Base-by-base conservation (phyloP, 2,888 invertebrate species). In the Tinea trinotella region DNA sequence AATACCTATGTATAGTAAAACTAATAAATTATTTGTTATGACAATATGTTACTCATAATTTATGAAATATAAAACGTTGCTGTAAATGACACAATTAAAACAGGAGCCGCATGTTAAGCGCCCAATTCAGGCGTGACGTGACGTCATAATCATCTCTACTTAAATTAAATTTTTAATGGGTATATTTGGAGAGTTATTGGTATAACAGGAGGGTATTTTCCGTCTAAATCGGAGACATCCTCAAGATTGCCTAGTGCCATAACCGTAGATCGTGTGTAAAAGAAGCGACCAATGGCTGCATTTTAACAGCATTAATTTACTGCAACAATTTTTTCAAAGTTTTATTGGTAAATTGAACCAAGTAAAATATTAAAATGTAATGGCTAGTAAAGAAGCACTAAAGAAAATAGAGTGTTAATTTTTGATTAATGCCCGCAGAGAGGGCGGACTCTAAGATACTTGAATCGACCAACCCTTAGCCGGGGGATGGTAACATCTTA, bases 71-170 rank as follows among this genome's bases (percentile, higher is more conserved):
- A 57, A 62, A 65, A 64, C 59, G 55, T 60, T 64, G 63, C 62
- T 56, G 59, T 63, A 63, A 67, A 68, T 68, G 65, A 64, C 62
- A 65, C 63, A 67, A 68, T 67, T 66, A 67, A 63, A 63, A 62
- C 36, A 20, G 18, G 35, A 22, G 19, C 53, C 19, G 53, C 17
- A 19, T 35, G 18, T 48, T 18, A 48, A 48, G 20, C 48, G 20
- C 18, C 40, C 48, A 48, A 48, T 48, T 48, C 48, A 10, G 48
- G n/a, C 48, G 18, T 48, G 48, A 48, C 48, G 48, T 48, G 48
- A 48, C 18, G 40, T 40, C 40, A 40, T 40, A 9, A 40, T 40
- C 13, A 13, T 13, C 40, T 7, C 40, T 40, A 40, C 40, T 40
- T 9, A 15, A 40, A 40, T 10, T 9, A 40, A 15, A 40, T 40